Evolutionary conservation across 2,113 vertebrate species (phyloP).

Genomic region (Sterrhoptilus dennistouni): DNA sequence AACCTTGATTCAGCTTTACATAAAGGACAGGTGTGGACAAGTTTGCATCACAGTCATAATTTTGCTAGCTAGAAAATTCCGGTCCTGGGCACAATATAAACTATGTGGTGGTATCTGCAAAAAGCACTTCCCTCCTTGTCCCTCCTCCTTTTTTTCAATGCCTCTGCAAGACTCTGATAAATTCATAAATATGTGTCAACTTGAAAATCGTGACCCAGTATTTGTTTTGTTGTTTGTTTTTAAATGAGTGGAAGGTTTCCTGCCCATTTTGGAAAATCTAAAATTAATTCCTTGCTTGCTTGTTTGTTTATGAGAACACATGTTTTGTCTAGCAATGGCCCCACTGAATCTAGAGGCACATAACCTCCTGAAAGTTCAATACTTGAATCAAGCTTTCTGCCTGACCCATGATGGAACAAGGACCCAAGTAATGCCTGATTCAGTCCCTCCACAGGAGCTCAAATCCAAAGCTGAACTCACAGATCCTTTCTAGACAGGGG

Average conservation of each 20-base stretch:
- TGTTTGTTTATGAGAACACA: neutral
- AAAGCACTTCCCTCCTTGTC: neutral
- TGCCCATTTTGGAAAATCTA: neutral
- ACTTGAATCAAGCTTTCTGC: neutral
- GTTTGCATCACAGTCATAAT: constrained; percentile 17
- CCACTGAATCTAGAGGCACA: neutral
- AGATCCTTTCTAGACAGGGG: accelerated
- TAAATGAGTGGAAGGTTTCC: neutral
- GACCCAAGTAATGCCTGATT: neutral
- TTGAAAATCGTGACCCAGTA: neutral
- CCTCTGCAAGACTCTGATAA: neutral
- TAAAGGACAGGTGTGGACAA: constrained; percentile 43
- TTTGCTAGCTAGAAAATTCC: constrained; percentile 34
- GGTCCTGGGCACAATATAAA: constrained; percentile 5
- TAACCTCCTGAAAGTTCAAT: neutral
- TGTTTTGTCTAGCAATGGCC: neutral
- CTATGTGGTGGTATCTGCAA: neutral
- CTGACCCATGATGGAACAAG: accelerated
- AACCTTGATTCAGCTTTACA: constrained; percentile 26
- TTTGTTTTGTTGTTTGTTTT: neutral
- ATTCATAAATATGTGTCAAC: neutral
- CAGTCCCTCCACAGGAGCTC: neutral
- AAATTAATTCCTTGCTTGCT: neutral
- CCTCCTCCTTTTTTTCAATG: neutral
- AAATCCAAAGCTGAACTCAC: neutral